Evolutionary conservation across 2,113 vertebrate species (phyloP).

Genomic region (Rhagologus leucostigma): DNA sequence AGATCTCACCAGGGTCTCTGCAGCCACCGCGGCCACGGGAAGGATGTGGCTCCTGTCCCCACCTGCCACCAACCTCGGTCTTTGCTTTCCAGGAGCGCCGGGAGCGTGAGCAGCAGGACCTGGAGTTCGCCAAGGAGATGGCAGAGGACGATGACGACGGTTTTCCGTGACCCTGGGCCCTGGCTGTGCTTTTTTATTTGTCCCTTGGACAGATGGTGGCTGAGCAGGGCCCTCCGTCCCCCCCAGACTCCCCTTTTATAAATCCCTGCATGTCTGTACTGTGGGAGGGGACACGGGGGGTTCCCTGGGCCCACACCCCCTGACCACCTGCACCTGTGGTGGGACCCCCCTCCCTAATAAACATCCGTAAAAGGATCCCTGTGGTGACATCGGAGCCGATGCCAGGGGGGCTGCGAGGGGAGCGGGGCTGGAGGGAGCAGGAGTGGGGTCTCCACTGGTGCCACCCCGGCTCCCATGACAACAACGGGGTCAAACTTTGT

Average conservation of each 20-base stretch:
- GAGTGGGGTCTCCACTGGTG: background rate
- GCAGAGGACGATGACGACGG: slow-evolving; percentile 95
- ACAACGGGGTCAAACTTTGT: slow-evolving; percentile 63
- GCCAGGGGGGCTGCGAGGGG: background rate
- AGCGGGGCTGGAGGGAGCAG: background rate
- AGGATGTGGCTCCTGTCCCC: background rate
- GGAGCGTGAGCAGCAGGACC: slow-evolving; percentile 95
- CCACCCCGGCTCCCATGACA: background rate
- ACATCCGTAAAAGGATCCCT: slow-evolving; percentile 1
- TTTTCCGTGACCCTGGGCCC: slow-evolving; percentile 82
- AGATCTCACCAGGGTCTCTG: background rate
- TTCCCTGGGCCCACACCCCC: background rate
- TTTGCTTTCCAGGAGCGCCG: slow-evolving; percentile 84
- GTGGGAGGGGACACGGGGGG: background rate
- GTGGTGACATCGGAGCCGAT: background rate
- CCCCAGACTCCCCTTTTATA: slow-evolving; percentile 49
- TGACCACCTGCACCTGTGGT: background rate
- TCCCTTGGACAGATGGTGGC: slow-evolving; percentile 16
- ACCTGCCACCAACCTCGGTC: background rate
- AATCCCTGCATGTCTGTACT: slow-evolving; percentile 45
- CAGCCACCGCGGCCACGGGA: accelerated
- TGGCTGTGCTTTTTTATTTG: slow-evolving; percentile 41
- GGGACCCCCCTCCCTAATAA: background rate
- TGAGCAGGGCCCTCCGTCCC: slow-evolving; percentile 1
- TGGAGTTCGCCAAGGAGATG: slow-evolving; percentile 99